Conservation (phyloP, 1,140 invertebrate species). For the Drosophila watanabei region DNA sequence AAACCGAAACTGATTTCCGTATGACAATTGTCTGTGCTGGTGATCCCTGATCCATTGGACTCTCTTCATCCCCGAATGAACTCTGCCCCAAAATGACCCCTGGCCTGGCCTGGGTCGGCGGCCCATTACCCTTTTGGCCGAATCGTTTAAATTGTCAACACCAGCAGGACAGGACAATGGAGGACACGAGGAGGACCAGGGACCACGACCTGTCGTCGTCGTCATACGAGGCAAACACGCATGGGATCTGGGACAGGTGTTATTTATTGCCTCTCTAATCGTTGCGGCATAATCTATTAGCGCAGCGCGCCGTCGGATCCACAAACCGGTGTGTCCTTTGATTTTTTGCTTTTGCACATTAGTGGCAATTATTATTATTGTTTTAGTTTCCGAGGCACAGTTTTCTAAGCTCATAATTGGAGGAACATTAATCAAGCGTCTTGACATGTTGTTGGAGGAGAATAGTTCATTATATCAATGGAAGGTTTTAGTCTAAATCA, state of each 20-base stretch:
- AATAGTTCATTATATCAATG: conserved; percentile 11
- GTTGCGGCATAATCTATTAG: conserved; percentile 85
- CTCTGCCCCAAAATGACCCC: conserved; percentile 33
- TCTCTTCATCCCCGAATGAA: conserved; percentile 32
- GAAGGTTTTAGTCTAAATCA: not conserved
- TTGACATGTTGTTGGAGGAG: conserved; percentile 18
- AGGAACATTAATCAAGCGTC: conserved; percentile 56
- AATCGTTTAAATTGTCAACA: conserved; percentile 80
- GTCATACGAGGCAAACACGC: conserved; percentile 58
- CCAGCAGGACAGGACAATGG: conserved; percentile 60
- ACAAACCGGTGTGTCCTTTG: conserved; percentile 41
- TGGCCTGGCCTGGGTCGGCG: too few relatives aligned
- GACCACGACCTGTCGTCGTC: conserved; percentile 52
- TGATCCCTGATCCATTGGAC: conserved; percentile 8
- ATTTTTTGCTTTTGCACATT: conserved; percentile 67
- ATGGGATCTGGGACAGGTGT: conserved; percentile 75
- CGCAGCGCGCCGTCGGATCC: conserved; percentile 46
- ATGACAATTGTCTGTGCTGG: conserved; percentile 7
- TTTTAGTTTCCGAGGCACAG: conserved; percentile 64
- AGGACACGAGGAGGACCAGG: conserved; percentile 23
- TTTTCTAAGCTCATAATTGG: conserved; percentile 57
- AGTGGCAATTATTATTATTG: conserved; percentile 81
- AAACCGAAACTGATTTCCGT: conserved; percentile 23
- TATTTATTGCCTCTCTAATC: conserved; percentile 84
- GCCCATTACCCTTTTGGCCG: conserved; percentile 63